Percentiles rank a stretch among this genome's conserved stretches.
These are phyloP conservation scores for Neoitamus cyanurus DNA, from an alignment of 2,888 invertebrate genomes.

Conservation along the genomic window DNA sequence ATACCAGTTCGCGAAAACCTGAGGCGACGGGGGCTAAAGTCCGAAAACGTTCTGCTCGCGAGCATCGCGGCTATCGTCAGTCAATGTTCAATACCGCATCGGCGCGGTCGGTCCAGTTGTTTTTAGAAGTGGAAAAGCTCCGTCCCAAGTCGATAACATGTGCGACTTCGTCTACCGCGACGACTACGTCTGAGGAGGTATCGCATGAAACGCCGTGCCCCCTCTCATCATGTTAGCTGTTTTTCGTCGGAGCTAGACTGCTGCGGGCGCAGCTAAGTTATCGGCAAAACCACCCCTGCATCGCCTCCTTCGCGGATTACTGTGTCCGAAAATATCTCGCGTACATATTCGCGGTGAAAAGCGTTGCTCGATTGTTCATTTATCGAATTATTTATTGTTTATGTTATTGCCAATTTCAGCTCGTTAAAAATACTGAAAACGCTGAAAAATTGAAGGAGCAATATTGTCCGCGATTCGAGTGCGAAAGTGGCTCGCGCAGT, in stretches of 20 bases:
- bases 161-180: not conserved
- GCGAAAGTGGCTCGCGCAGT: not conserved
- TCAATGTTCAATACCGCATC: slow-evolving; percentile 21
- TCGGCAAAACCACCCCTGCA: not conserved
- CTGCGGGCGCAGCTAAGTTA: slow-evolving; percentile 20
- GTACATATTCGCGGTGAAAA: not conserved
- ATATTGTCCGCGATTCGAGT: not conserved
- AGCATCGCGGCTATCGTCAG: slow-evolving; percentile 4
- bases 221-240: not conserved
- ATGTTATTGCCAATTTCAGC: slow-evolving; percentile 16
- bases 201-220: not conserved
- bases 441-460: not conserved
- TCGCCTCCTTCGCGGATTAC: not conserved
- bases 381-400: slow-evolving; percentile 19
- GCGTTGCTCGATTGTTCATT: not conserved
- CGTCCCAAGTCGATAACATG: not conserved
- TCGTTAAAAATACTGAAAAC: not conserved
- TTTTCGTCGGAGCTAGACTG: slow-evolving; percentile 16
- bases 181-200: not conserved
- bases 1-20: not conserved
- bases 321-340: slow-evolving; percentile 6
- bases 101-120: slow-evolving; percentile 27
- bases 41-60: not conserved
- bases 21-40: not conserved
- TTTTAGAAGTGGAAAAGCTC: not conserved